Base-by-base conservation (phyloP, 2,888 invertebrate genomes). In the Brachypterus glaber region DNA sequence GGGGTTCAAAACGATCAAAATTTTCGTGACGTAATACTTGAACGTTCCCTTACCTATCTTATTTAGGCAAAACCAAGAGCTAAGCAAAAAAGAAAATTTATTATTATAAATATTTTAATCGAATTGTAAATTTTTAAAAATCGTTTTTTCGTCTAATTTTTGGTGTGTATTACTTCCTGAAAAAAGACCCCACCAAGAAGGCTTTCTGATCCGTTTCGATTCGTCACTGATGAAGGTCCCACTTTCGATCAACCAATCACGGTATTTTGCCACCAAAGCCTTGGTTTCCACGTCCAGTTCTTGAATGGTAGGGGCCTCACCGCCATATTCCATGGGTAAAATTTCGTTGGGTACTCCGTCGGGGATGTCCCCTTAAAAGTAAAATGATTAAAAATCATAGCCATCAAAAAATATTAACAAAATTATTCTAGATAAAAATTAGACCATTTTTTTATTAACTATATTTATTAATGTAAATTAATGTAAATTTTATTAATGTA, bases 221-320 rank as follows among this genome's bases (percentile, higher is more conserved):
- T 66, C 66, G 38, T 66, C 65, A 1, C 71, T 71, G 46, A 71
- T 73, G 44, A 74, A 73, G 3, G 68, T 64, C 43, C 71, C 74
- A 0, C 72, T 67, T 47, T 79, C 78, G 29, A 72, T 66, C 48
- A 79, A 48, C 79, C 79, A 80, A 11, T 73, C 70, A 30, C 66
- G 65, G 49, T 79, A 79, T 43, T 73, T 73, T 7, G 68, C 66
- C 45, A 74, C 70, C 67, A 79, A 67, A 13, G 69, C 63, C 41
- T 67, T 67, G 4, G 73, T 67, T 33, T 75, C 73, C 46, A 70
- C 70, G 43, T 72, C 72, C 35, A 77, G 68, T n/a, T 76, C 62
- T 38, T 72, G 71, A 0, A 74, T 64, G 0, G 71, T 45, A 0
- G 69, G 67, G 0, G 71, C 64, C 7, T 74, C 70, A 16, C 79